These are phyloP conservation scores for Brachypodius melanocephalos DNA, from an alignment of 2,113 vertebrate species.

Conservation along the genomic window DNA sequence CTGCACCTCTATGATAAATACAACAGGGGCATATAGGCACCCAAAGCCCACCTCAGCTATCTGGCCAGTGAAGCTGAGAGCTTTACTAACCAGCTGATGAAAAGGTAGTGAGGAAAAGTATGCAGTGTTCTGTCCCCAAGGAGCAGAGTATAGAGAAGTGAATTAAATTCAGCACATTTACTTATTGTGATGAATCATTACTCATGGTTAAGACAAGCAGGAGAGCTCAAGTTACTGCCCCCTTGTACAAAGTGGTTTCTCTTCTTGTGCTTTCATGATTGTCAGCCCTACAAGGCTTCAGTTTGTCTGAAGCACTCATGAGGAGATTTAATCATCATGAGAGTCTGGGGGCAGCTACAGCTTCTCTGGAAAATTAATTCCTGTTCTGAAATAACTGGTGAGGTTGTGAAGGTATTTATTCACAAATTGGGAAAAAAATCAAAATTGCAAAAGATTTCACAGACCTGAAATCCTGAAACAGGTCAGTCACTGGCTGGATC, in stretches of 20 bases:
- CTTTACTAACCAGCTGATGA: not conserved
- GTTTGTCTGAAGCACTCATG: not conserved
- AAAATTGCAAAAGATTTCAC: not conserved
- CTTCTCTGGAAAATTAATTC: not conserved
- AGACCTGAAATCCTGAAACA: not conserved
- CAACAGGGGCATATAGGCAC: not conserved
- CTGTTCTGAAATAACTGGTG: constrained; percentile 11
- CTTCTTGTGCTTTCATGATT: not conserved
- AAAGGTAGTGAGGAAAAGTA: not conserved
- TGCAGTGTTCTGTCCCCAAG: not conserved
- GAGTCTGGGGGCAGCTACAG: not conserved
- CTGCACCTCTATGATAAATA: not conserved
- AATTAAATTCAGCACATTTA: not conserved
- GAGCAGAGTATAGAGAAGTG: not conserved
- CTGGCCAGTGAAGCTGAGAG: not conserved
- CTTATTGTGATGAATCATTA: not conserved
- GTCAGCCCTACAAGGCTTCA: not conserved
- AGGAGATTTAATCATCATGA: not conserved
- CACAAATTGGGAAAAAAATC: not conserved
- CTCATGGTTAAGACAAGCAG: not conserved
- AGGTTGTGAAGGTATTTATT: not conserved
- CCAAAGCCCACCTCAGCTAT: not conserved
- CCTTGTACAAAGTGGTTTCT: not conserved
- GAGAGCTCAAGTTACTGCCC: not conserved
- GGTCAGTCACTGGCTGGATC: not conserved